A percentile compares a stretch with the other conserved stretches of the same genome.
Conservation (phyloP, 2,113 vertebrate species). For the Hemiprocne comata region DNA sequence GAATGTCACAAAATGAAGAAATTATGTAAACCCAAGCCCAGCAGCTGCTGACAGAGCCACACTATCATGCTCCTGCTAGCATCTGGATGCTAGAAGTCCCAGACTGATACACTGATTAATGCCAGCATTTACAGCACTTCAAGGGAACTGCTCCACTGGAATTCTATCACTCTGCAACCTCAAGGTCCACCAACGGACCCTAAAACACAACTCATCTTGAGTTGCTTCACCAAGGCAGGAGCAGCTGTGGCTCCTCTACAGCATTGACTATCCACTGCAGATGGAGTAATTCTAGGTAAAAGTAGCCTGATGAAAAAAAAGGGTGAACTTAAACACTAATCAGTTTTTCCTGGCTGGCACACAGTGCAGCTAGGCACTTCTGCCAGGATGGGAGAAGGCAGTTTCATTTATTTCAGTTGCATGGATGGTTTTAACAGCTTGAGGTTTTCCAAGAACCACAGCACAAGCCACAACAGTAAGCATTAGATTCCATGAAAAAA, state of each 20-base stretch:
- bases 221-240: background rate
- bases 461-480: background rate
- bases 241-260: background rate
- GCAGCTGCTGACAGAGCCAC: background rate
- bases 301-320: background rate
- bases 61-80: background rate
- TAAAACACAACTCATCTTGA: background rate
- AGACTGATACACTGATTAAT: background rate
- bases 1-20: background rate
- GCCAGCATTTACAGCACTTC: background rate
- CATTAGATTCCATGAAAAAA: background rate
- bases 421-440: background rate
- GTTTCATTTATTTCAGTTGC: background rate
- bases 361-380: background rate
- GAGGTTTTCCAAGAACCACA: background rate
- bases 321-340: background rate
- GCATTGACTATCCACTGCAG: rapidly evolving
- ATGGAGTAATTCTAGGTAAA: background rate
- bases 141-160: background rate
- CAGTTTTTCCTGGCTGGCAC: background rate
- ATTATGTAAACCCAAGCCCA: background rate
- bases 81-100: background rate
- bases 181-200: background rate
- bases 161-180: background rate
- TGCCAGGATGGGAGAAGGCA: background rate